A percentile compares a stretch with the other conserved stretches of the same genome.
Evolutionary conservation across 1,140 invertebrate species (phyloP).

Genomic region (Rhagoletis zephyria): DNA sequence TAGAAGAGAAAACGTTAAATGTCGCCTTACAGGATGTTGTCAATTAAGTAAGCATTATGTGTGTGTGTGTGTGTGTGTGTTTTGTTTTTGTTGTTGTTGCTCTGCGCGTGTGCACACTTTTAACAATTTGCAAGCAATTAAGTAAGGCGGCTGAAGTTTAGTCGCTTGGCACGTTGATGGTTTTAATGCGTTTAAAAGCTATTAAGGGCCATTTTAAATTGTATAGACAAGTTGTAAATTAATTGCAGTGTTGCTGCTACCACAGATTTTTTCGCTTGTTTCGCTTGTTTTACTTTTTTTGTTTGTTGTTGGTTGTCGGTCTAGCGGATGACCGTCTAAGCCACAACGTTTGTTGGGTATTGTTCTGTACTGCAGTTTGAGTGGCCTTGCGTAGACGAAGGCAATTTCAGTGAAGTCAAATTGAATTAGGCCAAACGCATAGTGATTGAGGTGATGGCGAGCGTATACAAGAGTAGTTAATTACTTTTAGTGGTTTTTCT

Average conservation of each 20-base stretch:
- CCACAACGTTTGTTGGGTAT: conserved; percentile 11
- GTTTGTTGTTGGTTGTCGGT: no score
- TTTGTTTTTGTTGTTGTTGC: not conserved
- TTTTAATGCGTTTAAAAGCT: conserved; percentile 27
- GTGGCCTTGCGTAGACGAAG: conserved; percentile 42
- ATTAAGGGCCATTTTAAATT: conserved; percentile 33
- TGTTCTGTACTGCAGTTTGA: not conserved
- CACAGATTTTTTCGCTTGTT: not conserved
- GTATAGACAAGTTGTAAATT: conserved; percentile 39
- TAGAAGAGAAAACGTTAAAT: not conserved
- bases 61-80: not conserved
- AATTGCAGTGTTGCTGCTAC: conserved; percentile 22
- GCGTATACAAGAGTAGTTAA: not conserved
- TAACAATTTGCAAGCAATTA: conserved; percentile 48
- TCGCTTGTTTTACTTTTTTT: not conserved
- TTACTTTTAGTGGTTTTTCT: not conserved
- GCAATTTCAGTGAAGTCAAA: conserved; percentile 29
- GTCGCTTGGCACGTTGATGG: not conserved
- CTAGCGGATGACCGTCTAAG: no score
- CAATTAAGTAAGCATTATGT: conserved; percentile 56
- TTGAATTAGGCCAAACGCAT: conserved; percentile 13
- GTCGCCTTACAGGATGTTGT: conserved; percentile 37
- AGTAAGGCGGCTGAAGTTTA: not conserved
- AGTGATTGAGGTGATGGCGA: not conserved
- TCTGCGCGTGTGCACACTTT: not conserved